These are phyloP conservation scores for Felis chaus DNA, from an alignment of 2,113 vertebrate genomes.

Conservation along the genomic window DNA sequence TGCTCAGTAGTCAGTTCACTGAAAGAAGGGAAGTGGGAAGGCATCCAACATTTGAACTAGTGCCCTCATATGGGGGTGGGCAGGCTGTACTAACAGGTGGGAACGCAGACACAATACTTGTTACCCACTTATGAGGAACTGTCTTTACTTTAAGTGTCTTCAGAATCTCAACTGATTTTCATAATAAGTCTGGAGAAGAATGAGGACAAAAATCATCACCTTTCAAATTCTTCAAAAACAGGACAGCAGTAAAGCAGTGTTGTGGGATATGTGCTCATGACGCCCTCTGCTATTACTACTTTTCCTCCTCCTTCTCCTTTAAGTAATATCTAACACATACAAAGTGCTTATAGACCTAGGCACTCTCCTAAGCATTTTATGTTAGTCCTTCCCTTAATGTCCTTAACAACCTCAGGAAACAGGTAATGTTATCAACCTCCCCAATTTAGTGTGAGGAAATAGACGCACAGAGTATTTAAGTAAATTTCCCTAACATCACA, in stretches of 20 bases:
- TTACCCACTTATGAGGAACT: neutral
- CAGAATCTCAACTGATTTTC: neutral
- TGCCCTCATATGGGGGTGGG: neutral
- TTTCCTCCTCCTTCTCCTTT: neutral
- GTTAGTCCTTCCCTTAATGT: neutral
- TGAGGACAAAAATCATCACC: neutral
- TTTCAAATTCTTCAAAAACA: slow-evolving; percentile 1
- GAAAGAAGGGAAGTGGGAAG: neutral
- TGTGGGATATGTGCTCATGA: neutral
- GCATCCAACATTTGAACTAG: neutral
- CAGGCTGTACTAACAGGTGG: neutral
- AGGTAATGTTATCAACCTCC: neutral
- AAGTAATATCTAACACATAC: neutral
- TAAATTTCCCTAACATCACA: neutral
- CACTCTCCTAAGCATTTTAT: neutral
- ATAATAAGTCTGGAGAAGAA: neutral
- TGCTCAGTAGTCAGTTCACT: neutral
- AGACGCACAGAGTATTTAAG: neutral
- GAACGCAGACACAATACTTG: neutral
- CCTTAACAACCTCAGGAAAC: neutral
- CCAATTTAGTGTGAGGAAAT: slow-evolving; percentile 15
- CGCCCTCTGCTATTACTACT: neutral
- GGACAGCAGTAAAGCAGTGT: neutral
- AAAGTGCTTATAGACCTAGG: neutral
- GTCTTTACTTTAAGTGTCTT: neutral